Conservation (phyloP, 1,140 invertebrate species). For the Aporrectodea caliginosa region DNA sequence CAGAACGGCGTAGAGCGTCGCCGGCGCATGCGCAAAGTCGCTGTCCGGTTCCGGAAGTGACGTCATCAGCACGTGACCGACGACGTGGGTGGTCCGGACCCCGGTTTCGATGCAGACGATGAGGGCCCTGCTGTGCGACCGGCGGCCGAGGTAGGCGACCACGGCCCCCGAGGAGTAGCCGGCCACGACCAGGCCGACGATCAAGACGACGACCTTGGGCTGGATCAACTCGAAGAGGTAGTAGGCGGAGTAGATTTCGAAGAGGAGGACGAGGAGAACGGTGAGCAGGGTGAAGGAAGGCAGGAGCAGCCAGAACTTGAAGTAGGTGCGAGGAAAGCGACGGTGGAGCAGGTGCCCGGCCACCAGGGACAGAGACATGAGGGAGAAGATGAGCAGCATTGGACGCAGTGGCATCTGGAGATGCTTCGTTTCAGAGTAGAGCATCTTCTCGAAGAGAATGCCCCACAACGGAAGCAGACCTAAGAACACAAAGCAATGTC, state of each 20-base stretch:
- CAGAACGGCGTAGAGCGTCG: neutral
- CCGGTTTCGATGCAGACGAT: slow-evolving; percentile 12
- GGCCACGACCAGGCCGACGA: neutral
- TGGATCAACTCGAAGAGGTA: slow-evolving; percentile 10
- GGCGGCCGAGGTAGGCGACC: neutral
- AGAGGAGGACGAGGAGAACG: neutral
- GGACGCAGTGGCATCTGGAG: slow-evolving; percentile 14
- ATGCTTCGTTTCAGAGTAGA: slow-evolving; percentile 4
- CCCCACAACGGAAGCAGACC: slow-evolving; percentile 25
- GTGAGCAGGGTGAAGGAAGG: slow-evolving; percentile 17
- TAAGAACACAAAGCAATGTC: slow-evolving; percentile 12
- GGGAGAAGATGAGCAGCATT: slow-evolving; percentile 18
- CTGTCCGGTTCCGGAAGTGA: slow-evolving; percentile 13
- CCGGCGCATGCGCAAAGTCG: slow-evolving; percentile 11
- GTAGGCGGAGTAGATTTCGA: neutral
- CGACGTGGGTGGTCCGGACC: slow-evolving; percentile 8
- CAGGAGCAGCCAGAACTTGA: slow-evolving; percentile 8
- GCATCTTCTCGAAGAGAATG: slow-evolving; percentile 20
- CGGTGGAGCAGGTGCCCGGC: slow-evolving; percentile 15
- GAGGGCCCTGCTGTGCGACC: slow-evolving; percentile 8
- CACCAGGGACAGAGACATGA: neutral
- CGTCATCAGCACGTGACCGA: slow-evolving; percentile 1
- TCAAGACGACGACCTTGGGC: neutral
- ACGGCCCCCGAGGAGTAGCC: slow-evolving; percentile 6
- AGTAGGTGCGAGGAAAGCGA: neutral